Conservation (phyloP, 2,113 vertebrate genomes). For the Bubo blakistoni region DNA sequence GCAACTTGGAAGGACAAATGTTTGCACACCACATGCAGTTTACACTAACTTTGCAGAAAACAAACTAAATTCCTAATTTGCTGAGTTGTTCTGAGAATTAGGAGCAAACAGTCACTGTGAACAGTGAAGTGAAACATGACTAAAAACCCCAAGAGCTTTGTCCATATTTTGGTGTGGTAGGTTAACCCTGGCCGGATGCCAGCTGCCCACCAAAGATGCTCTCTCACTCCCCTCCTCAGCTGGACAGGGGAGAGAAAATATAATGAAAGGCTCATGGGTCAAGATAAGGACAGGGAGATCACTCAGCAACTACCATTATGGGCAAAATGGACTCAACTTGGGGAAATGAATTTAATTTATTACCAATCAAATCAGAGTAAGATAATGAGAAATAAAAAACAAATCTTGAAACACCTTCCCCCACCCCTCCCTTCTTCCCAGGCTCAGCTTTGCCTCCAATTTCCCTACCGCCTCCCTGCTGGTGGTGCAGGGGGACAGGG, state of each 20-base stretch:
- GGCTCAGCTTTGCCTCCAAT: neutral
- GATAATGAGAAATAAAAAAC: neutral
- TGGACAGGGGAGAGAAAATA: neutral
- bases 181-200: neutral
- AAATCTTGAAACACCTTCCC: too few species aligned
- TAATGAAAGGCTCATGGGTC: neutral
- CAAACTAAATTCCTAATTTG: neutral
- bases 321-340: fast-evolving
- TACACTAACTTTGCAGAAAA: neutral
- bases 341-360: neutral
- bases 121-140: neutral
- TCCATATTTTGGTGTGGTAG: neutral
- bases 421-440: neutral
- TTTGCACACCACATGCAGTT: neutral
- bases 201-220: neutral
- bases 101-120: neutral
- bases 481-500: neutral
- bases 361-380: neutral
- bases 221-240: neutral
- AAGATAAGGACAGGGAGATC: too few species aligned
- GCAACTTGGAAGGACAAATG: neutral
- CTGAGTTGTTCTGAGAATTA: neutral
- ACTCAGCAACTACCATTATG: neutral
- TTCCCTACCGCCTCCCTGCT: neutral
- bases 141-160: neutral